phyloP scores from a whole-genome alignment of 2,113 vertebrate species.

The Cyanoramphus novaezelandiae region DNA sequence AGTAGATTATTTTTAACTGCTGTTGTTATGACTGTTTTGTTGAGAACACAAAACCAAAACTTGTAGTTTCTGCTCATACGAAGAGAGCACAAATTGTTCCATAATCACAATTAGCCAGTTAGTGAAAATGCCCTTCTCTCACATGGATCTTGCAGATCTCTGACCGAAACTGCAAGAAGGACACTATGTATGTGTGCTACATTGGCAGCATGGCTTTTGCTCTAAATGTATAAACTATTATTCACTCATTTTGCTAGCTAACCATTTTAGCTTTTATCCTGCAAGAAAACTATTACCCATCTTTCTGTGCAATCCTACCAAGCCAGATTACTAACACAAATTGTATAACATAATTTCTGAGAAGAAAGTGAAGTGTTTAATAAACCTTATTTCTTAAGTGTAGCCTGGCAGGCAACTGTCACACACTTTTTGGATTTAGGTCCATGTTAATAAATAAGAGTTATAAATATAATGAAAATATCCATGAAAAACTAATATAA shows the following conservation, averaged over 20 bases:
- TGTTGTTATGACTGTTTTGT: not conserved
- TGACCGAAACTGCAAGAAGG: not conserved
- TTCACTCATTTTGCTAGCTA: not conserved
- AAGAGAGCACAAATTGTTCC: not conserved
- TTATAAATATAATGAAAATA: not conserved
- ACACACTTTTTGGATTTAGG: not conserved
- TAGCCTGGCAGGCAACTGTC: not conserved
- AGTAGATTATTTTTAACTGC: slow-evolving; percentile 54
- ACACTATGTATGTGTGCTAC: not conserved
- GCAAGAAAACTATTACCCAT: not conserved
- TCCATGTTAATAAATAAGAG: not conserved
- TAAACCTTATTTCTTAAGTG: not conserved
- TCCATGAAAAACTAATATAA: not conserved
- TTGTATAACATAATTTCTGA: not conserved
- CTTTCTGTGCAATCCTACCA: not conserved
- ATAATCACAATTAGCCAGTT: slow-evolving; percentile 2
- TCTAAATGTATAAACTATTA: not conserved
- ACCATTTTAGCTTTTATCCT: not conserved
- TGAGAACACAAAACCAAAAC: not conserved
- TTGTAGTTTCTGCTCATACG: not conserved
- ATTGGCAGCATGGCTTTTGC: not conserved
- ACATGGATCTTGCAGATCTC: not conserved
- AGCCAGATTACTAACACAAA: not conserved
- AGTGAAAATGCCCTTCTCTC: not conserved
- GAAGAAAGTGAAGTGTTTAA: not conserved